Evolutionary conservation across 2,888 invertebrate species (phyloP), one percentile per base, ranked within the genome.

Genomic region (Luffia ferchaultella): DNA sequence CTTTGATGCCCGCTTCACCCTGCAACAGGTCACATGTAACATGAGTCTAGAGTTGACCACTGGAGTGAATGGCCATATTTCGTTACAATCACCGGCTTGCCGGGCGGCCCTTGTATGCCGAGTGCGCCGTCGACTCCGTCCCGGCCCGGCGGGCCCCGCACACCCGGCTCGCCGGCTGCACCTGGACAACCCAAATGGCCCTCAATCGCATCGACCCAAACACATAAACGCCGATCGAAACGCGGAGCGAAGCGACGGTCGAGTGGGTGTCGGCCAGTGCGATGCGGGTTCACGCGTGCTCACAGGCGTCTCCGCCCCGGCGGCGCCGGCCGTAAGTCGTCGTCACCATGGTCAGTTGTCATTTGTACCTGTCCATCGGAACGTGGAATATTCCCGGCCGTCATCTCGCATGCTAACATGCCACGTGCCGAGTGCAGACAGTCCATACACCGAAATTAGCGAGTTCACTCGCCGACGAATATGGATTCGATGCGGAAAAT

Each of bases 61-160:
- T 9, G 40, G 7, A 40, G 40, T 9, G 15, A 7, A 7, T 40
- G 5, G 5, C 7, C 16, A 30, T 30, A 12, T 30, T 12, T 12
- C 12, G 30, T 40, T 42, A 43, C 73, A 88, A n/a, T 82, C 67
- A 92, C 92, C 59, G 92, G 92, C 68, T 90, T 85, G 58, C 95
- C 95, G 19, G 95, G 95, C 15, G 95, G 94, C 51, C 95, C 95
- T 73, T 93, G 93, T 58, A 93, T 91, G 55, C 95, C 95, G n/a
- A 90, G 76, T 60, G 90, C 89, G 5, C 95, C 95, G 56, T 90
- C 88, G 52, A 88, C 72, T 40, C 95, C 95, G 63, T 90, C 89
- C 49, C 87, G 70, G 17, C 95, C 95, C 1, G 90, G 82, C 16
- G 90, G 86, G 20, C 95, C 96, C 55, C 89, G 86, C 1, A 89